These are phyloP conservation scores for Tenualosa thibaudeaui DNA, from an alignment of 2,797 vertebrate genomes.

Conservation along the genomic window DNA sequence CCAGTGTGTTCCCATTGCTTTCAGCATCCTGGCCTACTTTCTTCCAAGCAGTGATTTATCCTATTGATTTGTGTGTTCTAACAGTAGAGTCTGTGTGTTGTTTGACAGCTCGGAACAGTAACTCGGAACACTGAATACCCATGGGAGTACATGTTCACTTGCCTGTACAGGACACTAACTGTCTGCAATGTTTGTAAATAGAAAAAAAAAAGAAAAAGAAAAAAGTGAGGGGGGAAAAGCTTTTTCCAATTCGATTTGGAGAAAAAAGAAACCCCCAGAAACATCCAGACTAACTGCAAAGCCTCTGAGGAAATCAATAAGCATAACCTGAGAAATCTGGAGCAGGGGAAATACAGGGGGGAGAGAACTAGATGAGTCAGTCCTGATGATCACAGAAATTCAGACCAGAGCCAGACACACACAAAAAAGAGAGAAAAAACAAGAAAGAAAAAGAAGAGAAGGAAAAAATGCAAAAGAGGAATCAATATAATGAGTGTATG, in stretches of 20 bases:
- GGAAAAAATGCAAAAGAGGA: background rate
- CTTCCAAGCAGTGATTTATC: background rate
- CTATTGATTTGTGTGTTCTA: background rate
- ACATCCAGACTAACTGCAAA: background rate
- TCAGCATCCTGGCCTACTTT: background rate
- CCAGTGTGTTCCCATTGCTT: background rate
- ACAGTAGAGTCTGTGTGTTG: background rate
- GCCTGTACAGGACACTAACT: background rate
- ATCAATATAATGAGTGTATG: slow-evolving; percentile 14
- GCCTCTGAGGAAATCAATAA: slow-evolving; percentile 13
- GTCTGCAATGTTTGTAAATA: background rate
- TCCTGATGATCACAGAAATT: background rate
- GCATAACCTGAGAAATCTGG: slow-evolving; percentile 1
- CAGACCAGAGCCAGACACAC: background rate
- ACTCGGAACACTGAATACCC: background rate
- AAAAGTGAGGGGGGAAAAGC: background rate
- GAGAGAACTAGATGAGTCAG: background rate
- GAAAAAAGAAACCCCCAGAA: background rate
- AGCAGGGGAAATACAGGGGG: background rate
- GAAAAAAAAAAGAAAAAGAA: background rate
- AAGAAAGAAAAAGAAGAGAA: background rate
- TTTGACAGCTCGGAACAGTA: background rate
- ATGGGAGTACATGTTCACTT: background rate
- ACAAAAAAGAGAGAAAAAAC: background rate
- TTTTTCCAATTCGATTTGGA: background rate